phyloP scores from a whole-genome alignment of 2,113 vertebrate genomes.

The Fulica atra region DNA sequence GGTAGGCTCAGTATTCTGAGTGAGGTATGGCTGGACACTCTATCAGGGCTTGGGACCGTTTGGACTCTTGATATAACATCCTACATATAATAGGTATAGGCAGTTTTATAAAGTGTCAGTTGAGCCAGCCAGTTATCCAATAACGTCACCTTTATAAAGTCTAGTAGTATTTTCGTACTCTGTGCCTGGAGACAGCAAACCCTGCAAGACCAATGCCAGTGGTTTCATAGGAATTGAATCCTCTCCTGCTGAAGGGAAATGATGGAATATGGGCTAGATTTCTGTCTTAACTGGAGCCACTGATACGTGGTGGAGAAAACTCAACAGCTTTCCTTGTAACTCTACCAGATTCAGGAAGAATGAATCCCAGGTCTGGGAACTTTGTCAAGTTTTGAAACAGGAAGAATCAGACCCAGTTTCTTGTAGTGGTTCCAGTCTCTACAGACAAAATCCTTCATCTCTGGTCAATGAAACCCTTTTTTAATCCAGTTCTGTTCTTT shows the following conservation, averaged over 20 bases:
- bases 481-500: neutral
- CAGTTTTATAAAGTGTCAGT: neutral
- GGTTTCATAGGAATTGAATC: neutral
- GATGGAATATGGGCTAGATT: neutral
- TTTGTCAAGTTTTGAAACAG: neutral
- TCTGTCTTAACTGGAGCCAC: neutral
- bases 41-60: neutral
- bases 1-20: neutral
- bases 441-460: neutral
- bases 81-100: neutral
- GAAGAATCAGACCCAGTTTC: neutral
- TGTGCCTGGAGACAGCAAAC: neutral
- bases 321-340: neutral
- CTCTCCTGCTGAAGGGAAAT: neutral
- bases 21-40: neutral
- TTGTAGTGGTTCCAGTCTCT: neutral
- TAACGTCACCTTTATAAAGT: constrained; percentile 52
- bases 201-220: neutral
- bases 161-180: constrained; percentile 40
- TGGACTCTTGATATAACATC: neutral
- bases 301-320: neutral
- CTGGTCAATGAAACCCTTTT: neutral
- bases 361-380: neutral
- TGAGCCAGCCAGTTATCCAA: neutral
- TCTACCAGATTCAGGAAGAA: neutral